Evolutionary conservation across 2,113 vertebrate genomes (phyloP).

Genomic region (Melozone crissalis): DNA sequence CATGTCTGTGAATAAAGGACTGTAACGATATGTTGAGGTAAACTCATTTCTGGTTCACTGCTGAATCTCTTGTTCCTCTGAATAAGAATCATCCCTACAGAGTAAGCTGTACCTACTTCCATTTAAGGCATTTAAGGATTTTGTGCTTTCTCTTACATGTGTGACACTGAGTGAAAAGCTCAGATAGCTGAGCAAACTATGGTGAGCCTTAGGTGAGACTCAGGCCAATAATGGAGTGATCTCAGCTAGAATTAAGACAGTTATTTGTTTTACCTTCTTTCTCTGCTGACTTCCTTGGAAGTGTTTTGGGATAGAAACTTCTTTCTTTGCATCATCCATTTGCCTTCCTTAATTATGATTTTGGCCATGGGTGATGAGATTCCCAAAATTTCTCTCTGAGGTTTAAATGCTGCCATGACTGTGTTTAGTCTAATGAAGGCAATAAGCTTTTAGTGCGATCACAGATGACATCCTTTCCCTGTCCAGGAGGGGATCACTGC

Average conservation of each 20-base stretch:
- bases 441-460: not conserved
- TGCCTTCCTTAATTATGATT: not conserved
- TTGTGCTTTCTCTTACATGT: not conserved
- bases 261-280: not conserved
- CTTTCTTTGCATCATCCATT: not conserved
- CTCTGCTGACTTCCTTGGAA: not conserved
- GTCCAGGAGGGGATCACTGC: not conserved
- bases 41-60: not conserved
- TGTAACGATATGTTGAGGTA: fast-evolving
- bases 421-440: not conserved
- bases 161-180: not conserved
- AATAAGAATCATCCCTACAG: not conserved
- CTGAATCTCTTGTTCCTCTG: not conserved
- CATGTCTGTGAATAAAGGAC: not conserved
- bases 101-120: not conserved
- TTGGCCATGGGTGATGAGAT: not conserved
- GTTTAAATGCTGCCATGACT: not conserved
- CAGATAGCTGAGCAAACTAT: not conserved
- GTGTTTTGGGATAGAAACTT: not conserved
- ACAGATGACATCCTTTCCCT: not conserved
- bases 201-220: not conserved
- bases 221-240: not conserved
- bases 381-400: not conserved
- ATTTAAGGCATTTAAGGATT: not conserved
- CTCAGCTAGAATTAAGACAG: not conserved